Evolutionary conservation across 2,113 vertebrate genomes (phyloP).

Genomic region (Trinectes maculatus): DNA sequence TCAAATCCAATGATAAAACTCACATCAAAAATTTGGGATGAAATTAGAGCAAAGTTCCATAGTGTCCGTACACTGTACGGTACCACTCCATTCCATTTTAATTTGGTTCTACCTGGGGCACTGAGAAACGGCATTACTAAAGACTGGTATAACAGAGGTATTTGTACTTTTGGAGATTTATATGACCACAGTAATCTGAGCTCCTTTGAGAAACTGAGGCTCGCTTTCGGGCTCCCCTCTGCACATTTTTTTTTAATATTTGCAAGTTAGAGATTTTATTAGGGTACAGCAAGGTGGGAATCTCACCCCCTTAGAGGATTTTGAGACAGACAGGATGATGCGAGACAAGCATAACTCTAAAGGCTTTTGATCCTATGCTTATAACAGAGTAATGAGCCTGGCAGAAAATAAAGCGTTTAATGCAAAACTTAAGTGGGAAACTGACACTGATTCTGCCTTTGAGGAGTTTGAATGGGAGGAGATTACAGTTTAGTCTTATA

Average conservation of each 20-base stretch:
- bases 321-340: slow-evolving; percentile 25
- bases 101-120: not conserved
- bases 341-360: slow-evolving; percentile 24
- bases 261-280: slow-evolving; percentile 6
- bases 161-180: not conserved
- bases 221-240: not conserved
- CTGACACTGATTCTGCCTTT: not conserved
- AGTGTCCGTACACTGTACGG: not conserved
- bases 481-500: not conserved
- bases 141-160: not conserved
- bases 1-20: no score
- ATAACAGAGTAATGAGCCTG: slow-evolving; percentile 4
- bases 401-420: slow-evolving; percentile 8
- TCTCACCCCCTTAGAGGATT: slow-evolving; percentile 18
- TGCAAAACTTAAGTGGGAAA: slow-evolving; percentile 8
- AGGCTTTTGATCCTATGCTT: slow-evolving; percentile 12
- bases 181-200: not conserved
- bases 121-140: not conserved
- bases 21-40: not conserved
- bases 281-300: not conserved
- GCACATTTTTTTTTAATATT: not conserved
- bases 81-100: no score
- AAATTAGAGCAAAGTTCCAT: not conserved
- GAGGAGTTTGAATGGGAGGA: not conserved
- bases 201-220: not conserved